These are phyloP conservation scores for Drosophila flavopinicola DNA, from an alignment of 2,888 invertebrate species.

Conservation along the genomic window DNA sequence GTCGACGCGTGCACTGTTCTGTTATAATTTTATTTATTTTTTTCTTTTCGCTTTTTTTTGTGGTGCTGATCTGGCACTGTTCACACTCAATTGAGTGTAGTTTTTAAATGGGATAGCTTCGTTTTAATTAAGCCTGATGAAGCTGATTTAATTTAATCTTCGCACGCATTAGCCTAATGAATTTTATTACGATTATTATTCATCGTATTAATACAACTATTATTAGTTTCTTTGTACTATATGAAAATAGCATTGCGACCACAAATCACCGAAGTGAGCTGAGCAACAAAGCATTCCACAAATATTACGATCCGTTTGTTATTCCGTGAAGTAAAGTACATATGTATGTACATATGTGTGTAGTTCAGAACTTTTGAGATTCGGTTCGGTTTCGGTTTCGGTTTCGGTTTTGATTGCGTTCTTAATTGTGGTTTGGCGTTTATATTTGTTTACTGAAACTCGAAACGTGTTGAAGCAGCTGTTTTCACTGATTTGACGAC, in stretches of 20 bases:
- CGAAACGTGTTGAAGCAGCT: slow-evolving; percentile 61
- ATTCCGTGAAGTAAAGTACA: too few relatives aligned
- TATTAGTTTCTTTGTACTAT: slow-evolving; percentile 23
- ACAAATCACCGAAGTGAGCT: slow-evolving; percentile 3
- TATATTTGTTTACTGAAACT: slow-evolving; percentile 25
- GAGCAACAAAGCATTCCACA: slow-evolving; percentile 7
- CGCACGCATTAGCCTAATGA: slow-evolving; percentile 70
- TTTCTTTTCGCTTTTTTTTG: slow-evolving; percentile 14
- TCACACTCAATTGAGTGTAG: slow-evolving; percentile 72
- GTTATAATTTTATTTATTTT: slow-evolving; percentile 27
- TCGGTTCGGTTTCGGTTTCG: slow-evolving; percentile 18
- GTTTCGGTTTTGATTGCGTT: slow-evolving; percentile 25
- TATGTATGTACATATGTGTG: not conserved
- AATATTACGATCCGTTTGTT: slow-evolving; percentile 9
- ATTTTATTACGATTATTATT: slow-evolving; percentile 59
- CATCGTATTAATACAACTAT: slow-evolving; percentile 4
- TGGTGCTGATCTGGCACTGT: slow-evolving; percentile 28
- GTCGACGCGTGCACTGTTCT: slow-evolving; percentile 38
- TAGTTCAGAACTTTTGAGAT: not conserved
- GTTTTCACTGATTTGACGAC: slow-evolving; percentile 33
- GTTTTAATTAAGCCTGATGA: slow-evolving; percentile 76
- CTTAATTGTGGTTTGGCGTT: slow-evolving; percentile 31
- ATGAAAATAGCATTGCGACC: slow-evolving; percentile 11
- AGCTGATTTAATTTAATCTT: slow-evolving; percentile 78
- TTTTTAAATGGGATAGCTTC: slow-evolving; percentile 74